Conservation (phyloP, 2,888 invertebrate species). For the Petrolisthes cinctipes region DNA sequence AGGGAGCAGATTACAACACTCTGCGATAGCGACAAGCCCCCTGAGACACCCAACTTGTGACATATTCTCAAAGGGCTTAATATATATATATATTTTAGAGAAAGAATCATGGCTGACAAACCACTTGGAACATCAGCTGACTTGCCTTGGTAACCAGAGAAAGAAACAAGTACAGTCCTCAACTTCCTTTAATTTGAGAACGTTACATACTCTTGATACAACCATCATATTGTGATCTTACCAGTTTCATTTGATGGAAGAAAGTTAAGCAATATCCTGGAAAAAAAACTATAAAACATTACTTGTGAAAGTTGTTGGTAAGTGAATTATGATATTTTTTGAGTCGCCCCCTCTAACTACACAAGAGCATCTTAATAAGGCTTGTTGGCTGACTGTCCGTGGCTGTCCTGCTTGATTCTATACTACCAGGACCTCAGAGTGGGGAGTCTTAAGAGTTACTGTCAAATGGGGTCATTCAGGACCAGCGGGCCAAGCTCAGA, state of each 20-base stretch:
- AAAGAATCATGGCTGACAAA: slow-evolving; percentile 44
- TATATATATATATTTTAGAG: not conserved
- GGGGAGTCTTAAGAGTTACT: slow-evolving; percentile 12
- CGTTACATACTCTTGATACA: too few relatives aligned
- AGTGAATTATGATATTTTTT: too few relatives aligned
- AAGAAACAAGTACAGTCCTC: not conserved
- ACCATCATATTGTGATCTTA: too few relatives aligned
- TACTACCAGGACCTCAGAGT: slow-evolving; percentile 25
- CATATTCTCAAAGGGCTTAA: slow-evolving; percentile 48
- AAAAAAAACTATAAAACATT: not conserved
- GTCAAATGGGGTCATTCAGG: too few relatives aligned
- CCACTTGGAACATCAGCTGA: slow-evolving; percentile 42
- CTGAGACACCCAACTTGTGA: slow-evolving; percentile 45
- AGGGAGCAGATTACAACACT: slow-evolving; percentile 51
- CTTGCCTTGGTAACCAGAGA: slow-evolving; percentile 27
- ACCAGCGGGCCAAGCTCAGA: too few relatives aligned
- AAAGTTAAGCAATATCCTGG: not conserved
- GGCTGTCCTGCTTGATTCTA: slow-evolving; percentile 31
- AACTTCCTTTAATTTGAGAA: too few relatives aligned
- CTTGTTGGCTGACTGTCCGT: slow-evolving; percentile 1
- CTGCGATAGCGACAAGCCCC: slow-evolving; percentile 52
- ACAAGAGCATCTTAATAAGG: not conserved
- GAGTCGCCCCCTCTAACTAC: too few relatives aligned
- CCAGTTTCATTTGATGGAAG: not conserved
- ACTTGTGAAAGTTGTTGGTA: not conserved